phyloP scores from a whole-genome alignment of 2,888 invertebrate genomes.

The Drosophila mayaguana region DNA sequence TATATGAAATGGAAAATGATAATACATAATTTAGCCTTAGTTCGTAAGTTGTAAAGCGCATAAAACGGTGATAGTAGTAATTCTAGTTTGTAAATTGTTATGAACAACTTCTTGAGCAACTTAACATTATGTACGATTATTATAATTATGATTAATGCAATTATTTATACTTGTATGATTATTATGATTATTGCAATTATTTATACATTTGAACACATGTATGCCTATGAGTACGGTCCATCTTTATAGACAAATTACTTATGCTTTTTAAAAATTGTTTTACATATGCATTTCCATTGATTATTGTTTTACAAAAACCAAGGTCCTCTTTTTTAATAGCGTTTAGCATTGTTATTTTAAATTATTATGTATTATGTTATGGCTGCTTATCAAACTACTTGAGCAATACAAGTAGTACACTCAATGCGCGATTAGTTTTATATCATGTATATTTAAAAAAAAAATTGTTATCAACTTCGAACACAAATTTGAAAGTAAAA shows the following conservation, averaged over 20 bases:
- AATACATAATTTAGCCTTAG: slow-evolving; percentile 43
- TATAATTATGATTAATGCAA: slow-evolving; percentile 26
- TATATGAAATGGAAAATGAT: slow-evolving; percentile 30
- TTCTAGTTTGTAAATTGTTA: slow-evolving; percentile 72
- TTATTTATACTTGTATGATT: slow-evolving; percentile 18
- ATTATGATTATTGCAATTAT: slow-evolving; percentile 37
- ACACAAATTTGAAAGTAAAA: slow-evolving; percentile 65
- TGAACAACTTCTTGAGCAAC: slow-evolving; percentile 64
- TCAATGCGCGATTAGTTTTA: slow-evolving; percentile 62
- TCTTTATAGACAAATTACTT: slow-evolving; percentile 60
- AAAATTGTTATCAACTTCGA: slow-evolving; percentile 72
- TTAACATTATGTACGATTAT: slow-evolving; percentile 34
- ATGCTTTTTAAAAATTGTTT: slow-evolving; percentile 60
- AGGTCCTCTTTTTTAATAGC: slow-evolving; percentile 30
- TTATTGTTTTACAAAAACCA: slow-evolving; percentile 62
- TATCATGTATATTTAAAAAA: slow-evolving; percentile 49
- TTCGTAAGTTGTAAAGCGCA: slow-evolving; percentile 55
- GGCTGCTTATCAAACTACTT: slow-evolving; percentile 63
- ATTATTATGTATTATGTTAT: slow-evolving; percentile 72
- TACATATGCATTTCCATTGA: slow-evolving; percentile 56
- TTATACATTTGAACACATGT: slow-evolving; percentile 21
- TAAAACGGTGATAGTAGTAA: slow-evolving; percentile 75
- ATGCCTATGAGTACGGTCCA: slow-evolving; percentile 32
- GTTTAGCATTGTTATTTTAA: slow-evolving; percentile 72
- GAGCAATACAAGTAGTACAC: slow-evolving; percentile 40